Conservation (phyloP, 2,888 invertebrate species). For the Leptinotarsa rubiginosa region DNA sequence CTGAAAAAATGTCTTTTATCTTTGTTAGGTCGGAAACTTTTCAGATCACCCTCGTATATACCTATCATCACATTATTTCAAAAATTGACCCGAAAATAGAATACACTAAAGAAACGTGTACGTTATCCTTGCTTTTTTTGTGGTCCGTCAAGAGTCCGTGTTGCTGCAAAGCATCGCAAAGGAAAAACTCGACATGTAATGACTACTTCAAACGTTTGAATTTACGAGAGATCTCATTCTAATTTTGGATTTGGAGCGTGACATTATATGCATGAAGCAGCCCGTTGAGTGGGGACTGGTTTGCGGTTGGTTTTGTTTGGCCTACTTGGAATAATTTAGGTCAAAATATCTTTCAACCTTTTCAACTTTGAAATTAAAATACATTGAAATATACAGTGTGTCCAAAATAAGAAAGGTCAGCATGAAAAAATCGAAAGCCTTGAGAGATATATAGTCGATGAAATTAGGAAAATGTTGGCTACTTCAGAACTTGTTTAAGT, state of each 20-base stretch:
- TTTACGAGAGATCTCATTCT: constrained; percentile 4
- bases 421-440: too few species aligned
- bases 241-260: constrained; percentile 9
- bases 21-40: too few species aligned
- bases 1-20: too few species aligned
- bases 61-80: neutral
- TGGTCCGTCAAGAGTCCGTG: neutral
- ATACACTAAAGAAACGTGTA: neutral
- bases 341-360: neutral
- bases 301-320: constrained; percentile 1
- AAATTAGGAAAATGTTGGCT: too few species aligned
- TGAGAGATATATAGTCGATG: too few species aligned
- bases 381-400: too few species aligned
- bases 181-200: neutral
- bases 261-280: neutral
- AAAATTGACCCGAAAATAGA: neutral
- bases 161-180: neutral
- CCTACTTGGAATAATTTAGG: constrained; percentile 2
- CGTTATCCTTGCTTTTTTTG: neutral
- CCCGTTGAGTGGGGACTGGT: neutral
- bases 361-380: neutral
- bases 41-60: too few species aligned
- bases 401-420: too few species aligned
- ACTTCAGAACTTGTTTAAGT: too few species aligned
- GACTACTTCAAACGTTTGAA: constrained; percentile 6